Evolutionary conservation across 1,140 invertebrate genomes (phyloP), one percentile per base, ranked within the genome.

Genomic region (Asbolus verrucosus): DNA sequence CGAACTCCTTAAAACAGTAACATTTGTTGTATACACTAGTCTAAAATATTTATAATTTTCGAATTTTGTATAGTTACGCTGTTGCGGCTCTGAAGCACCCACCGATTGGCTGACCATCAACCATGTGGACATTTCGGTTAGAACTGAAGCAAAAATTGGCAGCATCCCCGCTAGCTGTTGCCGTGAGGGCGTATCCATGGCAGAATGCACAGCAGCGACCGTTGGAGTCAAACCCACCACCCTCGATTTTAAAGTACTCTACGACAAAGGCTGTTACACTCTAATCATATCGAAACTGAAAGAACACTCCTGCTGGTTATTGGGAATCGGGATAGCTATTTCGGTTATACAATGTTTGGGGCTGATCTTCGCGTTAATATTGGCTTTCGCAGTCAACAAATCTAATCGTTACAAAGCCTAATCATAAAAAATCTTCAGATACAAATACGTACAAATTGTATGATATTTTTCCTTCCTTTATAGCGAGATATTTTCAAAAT

Each of bases 321-420:
- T 92, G 36, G 87, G 85, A 19, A 81, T 91, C 5, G 85, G 86
- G 0, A 85, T 91, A 59, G 85, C 85, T 14, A 83, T 94, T 38
- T 85, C 90, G 27, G 82, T 88, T 9, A 70, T 91, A 67, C 88
- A 94, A 83, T 80, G 93, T 39, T 77, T 94, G 18, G 91, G 91
- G 27, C 84, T 95, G 73, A 87, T 92, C 43, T 92, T 94, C 75
- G 89, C 92, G 1, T 83, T 94, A 76, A 86, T 92, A 71, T 83
- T 94, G 13, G 93, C 92, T 78, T 94, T 91, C 81, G 89, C 91
- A 16, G 88, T 93, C 69, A 86, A 87, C 70, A 84, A 86, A 67
- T 83, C 86, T 9, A 85, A 89, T 72, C 84, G 88, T 76, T 90
- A 90, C 81, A 91, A 91, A 81, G 88, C 88, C 83, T 91, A 89